phyloP scores from a whole-genome alignment of 2,113 vertebrate species.

The Coracopsis vasa region DNA sequence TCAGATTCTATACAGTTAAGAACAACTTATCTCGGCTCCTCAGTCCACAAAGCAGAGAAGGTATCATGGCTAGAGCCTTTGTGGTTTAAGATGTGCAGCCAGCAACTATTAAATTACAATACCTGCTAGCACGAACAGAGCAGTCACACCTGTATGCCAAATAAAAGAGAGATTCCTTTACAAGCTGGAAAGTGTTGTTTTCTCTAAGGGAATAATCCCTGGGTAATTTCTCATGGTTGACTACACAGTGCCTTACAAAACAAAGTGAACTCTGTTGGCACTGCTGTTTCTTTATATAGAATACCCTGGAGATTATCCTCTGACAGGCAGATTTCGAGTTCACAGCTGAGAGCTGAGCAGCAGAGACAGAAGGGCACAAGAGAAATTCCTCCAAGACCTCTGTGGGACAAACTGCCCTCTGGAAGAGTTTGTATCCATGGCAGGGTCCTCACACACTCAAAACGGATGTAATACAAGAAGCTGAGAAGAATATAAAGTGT shows the following conservation, averaged over 20 bases:
- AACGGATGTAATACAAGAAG: fast-evolving
- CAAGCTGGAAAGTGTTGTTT: background rate
- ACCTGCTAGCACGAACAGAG: background rate
- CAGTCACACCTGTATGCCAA: background rate
- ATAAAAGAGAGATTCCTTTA: background rate
- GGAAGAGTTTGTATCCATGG: fast-evolving
- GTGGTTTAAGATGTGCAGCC: background rate
- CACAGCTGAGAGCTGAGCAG: background rate
- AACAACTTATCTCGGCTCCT: background rate
- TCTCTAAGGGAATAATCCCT: background rate
- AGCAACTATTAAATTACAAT: background rate
- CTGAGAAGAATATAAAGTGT: background rate
- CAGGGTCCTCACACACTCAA: background rate
- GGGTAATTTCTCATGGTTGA: background rate
- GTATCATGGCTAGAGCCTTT: background rate
- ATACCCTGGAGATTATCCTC: slow-evolving; percentile 36
- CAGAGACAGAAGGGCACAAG: background rate
- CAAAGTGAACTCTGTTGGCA: background rate
- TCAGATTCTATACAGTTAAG: background rate
- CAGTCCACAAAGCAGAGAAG: background rate
- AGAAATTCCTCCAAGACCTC: background rate
- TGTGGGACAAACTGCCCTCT: background rate
- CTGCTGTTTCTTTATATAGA: slow-evolving; percentile 29
- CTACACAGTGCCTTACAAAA: background rate
- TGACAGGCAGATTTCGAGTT: background rate